Evolutionary conservation across 2,888 invertebrate genomes (phyloP).

Genomic region (Furcula furcula): DNA sequence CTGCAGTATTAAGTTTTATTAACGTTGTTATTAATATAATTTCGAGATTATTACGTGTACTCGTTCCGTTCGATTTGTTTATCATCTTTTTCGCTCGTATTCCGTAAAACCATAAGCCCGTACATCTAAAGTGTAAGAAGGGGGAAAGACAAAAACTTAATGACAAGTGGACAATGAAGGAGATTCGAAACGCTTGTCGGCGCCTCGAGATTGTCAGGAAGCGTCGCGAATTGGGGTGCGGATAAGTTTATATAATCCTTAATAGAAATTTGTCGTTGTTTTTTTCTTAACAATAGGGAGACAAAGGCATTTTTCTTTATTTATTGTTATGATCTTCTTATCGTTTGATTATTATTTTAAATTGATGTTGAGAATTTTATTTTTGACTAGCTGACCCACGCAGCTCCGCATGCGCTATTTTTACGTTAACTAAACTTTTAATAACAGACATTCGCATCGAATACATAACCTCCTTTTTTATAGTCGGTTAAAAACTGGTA

Average conservation of each 20-base stretch:
- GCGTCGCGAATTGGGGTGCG: constrained; percentile 26
- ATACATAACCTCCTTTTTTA: too few relatives aligned
- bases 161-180: constrained; percentile 79
- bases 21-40: too few relatives aligned
- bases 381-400: too few relatives aligned
- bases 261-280: constrained; percentile 40
- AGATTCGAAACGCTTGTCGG: constrained; percentile 77
- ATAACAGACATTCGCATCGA: too few relatives aligned
- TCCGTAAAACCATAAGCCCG: constrained; percentile 42
- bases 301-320: constrained; percentile 21
- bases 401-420: too few relatives aligned
- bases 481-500: too few relatives aligned
- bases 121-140: constrained; percentile 59
- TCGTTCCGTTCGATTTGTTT: too few relatives aligned
- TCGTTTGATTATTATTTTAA: too few relatives aligned
- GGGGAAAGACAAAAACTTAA: constrained; percentile 77
- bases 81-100: constrained; percentile 22
- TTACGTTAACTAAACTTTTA: too few relatives aligned
- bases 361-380: too few relatives aligned
- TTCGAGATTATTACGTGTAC: too few relatives aligned
- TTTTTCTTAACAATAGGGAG: constrained; percentile 25
- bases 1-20: too few relatives aligned
- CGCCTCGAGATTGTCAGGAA: constrained; percentile 54
- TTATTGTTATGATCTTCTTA: constrained; percentile 10
- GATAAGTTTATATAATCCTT: constrained; percentile 49